Percentiles rank a stretch among this genome's conserved stretches.
Conservation (phyloP, 37 sponge, comb jelly and placozoan genomes). For the Mnemiopsis leidyi region DNA sequence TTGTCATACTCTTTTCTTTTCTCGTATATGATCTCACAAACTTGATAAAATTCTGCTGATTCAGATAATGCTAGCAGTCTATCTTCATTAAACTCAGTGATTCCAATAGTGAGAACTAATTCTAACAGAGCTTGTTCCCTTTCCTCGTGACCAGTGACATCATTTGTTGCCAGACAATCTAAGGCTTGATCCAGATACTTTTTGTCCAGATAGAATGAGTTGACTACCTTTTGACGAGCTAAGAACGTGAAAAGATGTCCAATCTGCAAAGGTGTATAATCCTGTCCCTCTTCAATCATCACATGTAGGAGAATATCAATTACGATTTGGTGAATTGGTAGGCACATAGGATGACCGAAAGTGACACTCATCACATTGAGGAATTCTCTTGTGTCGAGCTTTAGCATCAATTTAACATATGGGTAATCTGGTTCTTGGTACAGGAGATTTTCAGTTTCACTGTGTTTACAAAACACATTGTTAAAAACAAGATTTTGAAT, state of each 20-base stretch:
- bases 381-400: conserved; percentile 59
- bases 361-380: conserved; percentile 57
- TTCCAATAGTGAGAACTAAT: conserved; percentile 38
- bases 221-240: not conserved
- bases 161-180: conserved; percentile 61
- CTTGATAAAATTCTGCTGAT: conserved; percentile 50
- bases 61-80: conserved; percentile 53
- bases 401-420: conserved; percentile 32
- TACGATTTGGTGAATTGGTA: conserved; percentile 62
- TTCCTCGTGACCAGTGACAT: conserved; percentile 36
- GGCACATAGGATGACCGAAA: conserved; percentile 23
- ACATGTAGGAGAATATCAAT: conserved; percentile 62
- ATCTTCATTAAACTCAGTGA: conserved; percentile 24
- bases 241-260: conserved; percentile 41
- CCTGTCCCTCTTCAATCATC: conserved; percentile 49
- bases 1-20: conserved; percentile 28
- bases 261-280: conserved; percentile 27
- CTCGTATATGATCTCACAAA: conserved; percentile 49
- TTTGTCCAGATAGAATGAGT: conserved; percentile 37
- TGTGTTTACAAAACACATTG: conserved; percentile 45
- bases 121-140: conserved; percentile 59
- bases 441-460: not conserved
- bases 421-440: conserved; percentile 27
- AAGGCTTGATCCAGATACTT: conserved; percentile 63
- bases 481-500: conserved; percentile 57